Evolutionary conservation across 1,140 invertebrate genomes (phyloP), one percentile per base, ranked within the genome.

Genomic region (Drosophila nasuta): DNA sequence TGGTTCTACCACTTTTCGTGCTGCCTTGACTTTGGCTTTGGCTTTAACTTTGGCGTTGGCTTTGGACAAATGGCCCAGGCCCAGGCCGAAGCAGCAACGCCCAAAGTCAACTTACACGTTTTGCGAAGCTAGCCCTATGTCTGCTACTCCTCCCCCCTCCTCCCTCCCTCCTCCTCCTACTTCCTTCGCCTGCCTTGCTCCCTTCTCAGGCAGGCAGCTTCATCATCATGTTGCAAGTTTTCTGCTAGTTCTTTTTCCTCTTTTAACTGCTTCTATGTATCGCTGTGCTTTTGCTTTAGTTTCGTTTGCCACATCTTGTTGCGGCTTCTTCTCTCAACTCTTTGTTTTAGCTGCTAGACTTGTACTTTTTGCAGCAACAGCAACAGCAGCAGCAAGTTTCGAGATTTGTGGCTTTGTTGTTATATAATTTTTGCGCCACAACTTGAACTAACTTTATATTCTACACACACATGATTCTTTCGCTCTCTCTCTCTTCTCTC

Each of bases 1-100:
- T 88, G 83, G 83, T 88, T 88, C 83, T 88, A 83, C 83, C 79
- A 88, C 85, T 89, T 89, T 87, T 88, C 48, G 66, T 62, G 76
- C 70, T 85, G 82, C 82, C 82, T 87, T 87, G 82, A 87, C 82
- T 87, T 86, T 81, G 38, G 20, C 20, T 65, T 67, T 75, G 80
- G 83, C 20, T 25, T 25, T 25, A 25, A 25, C 20, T 25, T 25
- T 25, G 20, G 20, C 20, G 20, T 25, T 25, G 20, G 35, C 48
- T 65, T 67, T 75, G 80, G 83, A 75, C 83, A 88, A 88, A 88
- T 83, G 85, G 79, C 82, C 33, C 33, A 33, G 33, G 33, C 33
- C 49, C 30, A 56, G 56, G 11, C 46, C 6, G 35, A 3, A 8
- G 46, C 46, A 76, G 69, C 74, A 65, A 76, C 83, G 82, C 83